Percentiles rank a stretch among this genome's conserved stretches.
These are phyloP conservation scores for Prorops nasuta DNA, from an alignment of 1,140 invertebrate genomes.

Conservation along the genomic window DNA sequence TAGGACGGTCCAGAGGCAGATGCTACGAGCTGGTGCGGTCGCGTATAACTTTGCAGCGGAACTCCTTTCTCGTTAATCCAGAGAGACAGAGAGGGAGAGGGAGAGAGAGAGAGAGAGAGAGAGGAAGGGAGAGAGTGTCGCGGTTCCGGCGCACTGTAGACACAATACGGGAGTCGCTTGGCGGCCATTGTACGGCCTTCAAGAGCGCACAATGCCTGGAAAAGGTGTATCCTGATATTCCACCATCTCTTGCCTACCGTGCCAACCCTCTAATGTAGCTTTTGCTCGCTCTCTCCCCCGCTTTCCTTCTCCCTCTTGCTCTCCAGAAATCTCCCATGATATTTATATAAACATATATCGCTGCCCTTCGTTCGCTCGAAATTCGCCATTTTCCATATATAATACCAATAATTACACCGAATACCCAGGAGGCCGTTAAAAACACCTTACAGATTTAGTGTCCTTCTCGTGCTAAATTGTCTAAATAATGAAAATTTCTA, in stretches of 20 bases:
- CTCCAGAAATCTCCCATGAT: no score
- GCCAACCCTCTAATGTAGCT: slow-evolving; percentile 16
- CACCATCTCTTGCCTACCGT: slow-evolving; percentile 41
- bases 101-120: background rate
- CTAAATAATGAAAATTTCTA: no score
- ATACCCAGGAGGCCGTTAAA: no score
- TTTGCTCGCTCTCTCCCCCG: slow-evolving; percentile 21
- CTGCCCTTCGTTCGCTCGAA: no score
- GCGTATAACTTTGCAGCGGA: slow-evolving; percentile 29
- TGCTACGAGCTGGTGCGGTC: slow-evolving; percentile 32
- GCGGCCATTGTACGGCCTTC: slow-evolving; percentile 34
- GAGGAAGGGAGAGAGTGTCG: slow-evolving; percentile 12
- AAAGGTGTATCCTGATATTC: slow-evolving; percentile 51
- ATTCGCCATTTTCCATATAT: no score
- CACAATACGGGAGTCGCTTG: slow-evolving; percentile 49
- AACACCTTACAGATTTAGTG: no score
- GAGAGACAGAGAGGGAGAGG: slow-evolving; percentile 16
- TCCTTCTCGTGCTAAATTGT: no score
- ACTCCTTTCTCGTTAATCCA: slow-evolving; percentile 31
- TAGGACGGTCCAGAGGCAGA: slow-evolving; percentile 43
- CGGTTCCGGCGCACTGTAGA: slow-evolving; percentile 32
- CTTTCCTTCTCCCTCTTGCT: background rate
- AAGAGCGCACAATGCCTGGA: slow-evolving; percentile 38
- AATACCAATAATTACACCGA: no score
- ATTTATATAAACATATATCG: no score